These are phyloP conservation scores for Athalia circularis DNA, from an alignment of 2,888 invertebrate genomes.

Conservation along the genomic window DNA sequence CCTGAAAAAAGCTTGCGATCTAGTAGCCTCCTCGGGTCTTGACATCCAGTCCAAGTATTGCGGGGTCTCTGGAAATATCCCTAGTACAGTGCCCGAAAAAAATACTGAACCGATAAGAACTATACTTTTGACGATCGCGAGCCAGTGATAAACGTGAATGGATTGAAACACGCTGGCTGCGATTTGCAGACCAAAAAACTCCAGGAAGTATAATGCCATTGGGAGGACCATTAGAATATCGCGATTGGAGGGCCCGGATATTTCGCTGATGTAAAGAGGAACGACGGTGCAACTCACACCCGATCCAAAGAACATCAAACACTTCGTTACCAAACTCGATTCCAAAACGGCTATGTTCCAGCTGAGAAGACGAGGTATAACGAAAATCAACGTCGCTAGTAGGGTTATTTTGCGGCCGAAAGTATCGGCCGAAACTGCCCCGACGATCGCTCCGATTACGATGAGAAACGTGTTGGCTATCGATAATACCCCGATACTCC, in stretches of 20 bases:
- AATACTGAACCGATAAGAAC: neutral
- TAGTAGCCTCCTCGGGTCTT: neutral
- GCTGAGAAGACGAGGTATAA: neutral
- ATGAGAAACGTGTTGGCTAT: neutral
- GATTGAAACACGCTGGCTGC: neutral
- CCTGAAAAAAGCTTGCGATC: slow-evolving; percentile 1
- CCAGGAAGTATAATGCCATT: neutral
- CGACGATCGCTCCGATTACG: slow-evolving; percentile 19
- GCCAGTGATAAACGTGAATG: neutral
- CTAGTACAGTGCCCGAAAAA: neutral
- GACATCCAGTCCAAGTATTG: slow-evolving; percentile 6
- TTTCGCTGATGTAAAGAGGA: slow-evolving; percentile 24
- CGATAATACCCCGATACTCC: neutral
- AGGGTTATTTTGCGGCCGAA: slow-evolving; percentile 15
- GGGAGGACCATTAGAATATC: slow-evolving; percentile 4
- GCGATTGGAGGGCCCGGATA: neutral
- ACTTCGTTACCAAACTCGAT: neutral
- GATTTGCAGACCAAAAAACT: neutral
- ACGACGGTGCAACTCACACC: slow-evolving; percentile 9
- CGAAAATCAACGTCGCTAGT: neutral
- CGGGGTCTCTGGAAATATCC: slow-evolving; percentile 9
- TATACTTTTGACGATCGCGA: neutral
- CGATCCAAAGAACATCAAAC: neutral
- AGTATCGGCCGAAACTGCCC: slow-evolving; percentile 5
- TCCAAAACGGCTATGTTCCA: neutral